Evolutionary conservation across 2,113 vertebrate genomes (phyloP).

Genomic region (Oceanites oceanicus): DNA sequence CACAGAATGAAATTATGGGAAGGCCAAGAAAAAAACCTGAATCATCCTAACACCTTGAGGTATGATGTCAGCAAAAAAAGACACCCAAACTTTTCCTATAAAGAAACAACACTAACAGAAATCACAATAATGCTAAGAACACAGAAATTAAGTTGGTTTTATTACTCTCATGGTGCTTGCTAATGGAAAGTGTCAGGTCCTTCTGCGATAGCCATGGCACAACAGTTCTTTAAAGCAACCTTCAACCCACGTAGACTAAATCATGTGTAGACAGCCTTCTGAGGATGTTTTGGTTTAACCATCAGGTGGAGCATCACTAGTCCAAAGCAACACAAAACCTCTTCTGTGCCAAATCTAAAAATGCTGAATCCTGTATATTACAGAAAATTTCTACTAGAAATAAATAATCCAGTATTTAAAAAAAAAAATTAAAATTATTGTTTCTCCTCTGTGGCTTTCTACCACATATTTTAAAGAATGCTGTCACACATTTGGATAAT

Average conservation of each 20-base stretch:
- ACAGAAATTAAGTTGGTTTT: not conserved
- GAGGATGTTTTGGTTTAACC: not conserved
- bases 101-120: not conserved
- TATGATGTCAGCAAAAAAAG: not conserved
- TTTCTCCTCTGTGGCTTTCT: not conserved
- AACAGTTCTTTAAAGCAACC: not conserved
- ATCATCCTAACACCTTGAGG: not conserved
- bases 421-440: not conserved
- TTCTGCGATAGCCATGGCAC: not conserved
- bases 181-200: not conserved
- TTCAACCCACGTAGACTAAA: not conserved
- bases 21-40: not conserved
- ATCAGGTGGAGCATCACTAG: not conserved
- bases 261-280: accelerated
- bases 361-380: not conserved
- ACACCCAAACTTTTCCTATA: not conserved
- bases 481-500: not conserved
- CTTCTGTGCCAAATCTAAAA: not conserved
- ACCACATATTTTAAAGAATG: not conserved
- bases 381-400: not conserved
- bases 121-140: not conserved
- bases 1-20: not conserved
- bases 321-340: not conserved
- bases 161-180: not conserved
- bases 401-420: not conserved